phyloP scores from a whole-genome alignment of 2,113 vertebrate species.

The Xerus inauris region DNA sequence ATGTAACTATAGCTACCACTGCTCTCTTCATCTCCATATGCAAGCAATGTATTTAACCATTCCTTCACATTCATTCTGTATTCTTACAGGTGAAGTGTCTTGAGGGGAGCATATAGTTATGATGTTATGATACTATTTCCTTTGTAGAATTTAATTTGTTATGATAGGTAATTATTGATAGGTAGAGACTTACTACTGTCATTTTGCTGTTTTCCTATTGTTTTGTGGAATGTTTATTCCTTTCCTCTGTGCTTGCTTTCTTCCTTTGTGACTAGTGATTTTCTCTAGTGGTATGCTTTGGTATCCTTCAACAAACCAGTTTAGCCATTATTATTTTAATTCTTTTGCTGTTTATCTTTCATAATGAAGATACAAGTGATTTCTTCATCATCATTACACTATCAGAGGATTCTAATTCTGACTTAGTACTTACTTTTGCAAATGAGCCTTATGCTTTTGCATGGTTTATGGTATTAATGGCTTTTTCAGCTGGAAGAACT shows the following conservation, averaged over 20 bases:
- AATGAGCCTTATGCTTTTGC: neutral
- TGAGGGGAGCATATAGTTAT: neutral
- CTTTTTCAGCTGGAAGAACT: neutral
- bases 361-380: neutral
- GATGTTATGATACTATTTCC: neutral
- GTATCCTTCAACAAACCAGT: neutral
- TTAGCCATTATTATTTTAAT: neutral
- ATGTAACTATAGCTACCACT: neutral
- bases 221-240: neutral
- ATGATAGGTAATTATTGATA: neutral
- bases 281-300: neutral
- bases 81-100: neutral
- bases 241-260: neutral
- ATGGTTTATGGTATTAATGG: neutral
- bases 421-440: neutral
- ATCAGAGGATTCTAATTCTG: neutral
- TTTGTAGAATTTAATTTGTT: neutral
- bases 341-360: neutral
- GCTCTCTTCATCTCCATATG: neutral
- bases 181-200: neutral
- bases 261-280: neutral
- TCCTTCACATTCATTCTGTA: neutral
- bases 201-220: neutral
- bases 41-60: neutral
- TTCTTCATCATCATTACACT: neutral